Percentiles rank a stretch among this genome's conserved stretches.
Evolutionary conservation across 92 coral and sea anemone genomes (phyloP).

Genomic region (Umimayanthus kanabou): DNA sequence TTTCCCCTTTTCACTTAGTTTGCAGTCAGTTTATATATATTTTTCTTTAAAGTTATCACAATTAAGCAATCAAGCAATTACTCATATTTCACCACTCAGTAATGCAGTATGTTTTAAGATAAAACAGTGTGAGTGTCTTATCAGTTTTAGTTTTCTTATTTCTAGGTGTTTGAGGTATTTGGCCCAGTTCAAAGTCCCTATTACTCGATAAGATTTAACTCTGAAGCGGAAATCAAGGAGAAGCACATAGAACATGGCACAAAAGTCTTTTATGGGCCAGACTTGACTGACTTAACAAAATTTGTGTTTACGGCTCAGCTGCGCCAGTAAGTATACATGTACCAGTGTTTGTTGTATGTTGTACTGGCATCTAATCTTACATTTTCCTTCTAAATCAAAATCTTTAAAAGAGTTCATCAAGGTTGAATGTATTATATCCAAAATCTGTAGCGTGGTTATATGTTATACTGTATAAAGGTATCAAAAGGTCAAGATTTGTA

Average conservation of each 20-base stretch:
- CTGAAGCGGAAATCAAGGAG: constrained; percentile 58
- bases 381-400: no score
- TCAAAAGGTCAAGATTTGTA: no score
- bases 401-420: no score
- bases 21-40: no score
- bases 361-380: no score
- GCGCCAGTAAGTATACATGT: constrained; percentile 57
- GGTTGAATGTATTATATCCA: no score
- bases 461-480: no score
- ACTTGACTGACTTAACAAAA: constrained; percentile 67
- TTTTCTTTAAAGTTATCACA: no score
- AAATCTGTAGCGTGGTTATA: no score
- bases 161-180: constrained; percentile 94
- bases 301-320: constrained; percentile 82
- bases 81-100: no score
- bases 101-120: neutral
- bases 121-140: neutral
- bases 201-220: constrained; percentile 85
- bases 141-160: neutral
- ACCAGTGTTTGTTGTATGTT: neutral
- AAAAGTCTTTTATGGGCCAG: constrained; percentile 85
- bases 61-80: no score
- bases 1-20: no score
- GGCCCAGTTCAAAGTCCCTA: constrained; percentile 94
- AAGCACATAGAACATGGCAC: constrained; percentile 56